phyloP scores from a whole-genome alignment of 2,797 vertebrate genomes.

The Clarias platycephalus region DNA sequence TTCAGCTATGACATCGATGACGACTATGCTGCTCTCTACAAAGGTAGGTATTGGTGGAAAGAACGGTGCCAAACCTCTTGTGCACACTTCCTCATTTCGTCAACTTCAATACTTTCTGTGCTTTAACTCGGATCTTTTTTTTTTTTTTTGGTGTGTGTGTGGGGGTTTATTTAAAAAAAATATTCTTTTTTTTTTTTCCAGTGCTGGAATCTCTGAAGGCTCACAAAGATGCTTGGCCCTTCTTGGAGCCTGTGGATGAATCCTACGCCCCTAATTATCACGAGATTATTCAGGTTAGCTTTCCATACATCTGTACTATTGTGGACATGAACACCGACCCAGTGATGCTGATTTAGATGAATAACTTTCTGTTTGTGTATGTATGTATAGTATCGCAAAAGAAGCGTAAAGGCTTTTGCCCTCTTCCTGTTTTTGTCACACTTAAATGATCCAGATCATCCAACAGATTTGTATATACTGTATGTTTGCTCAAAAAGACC shows the following conservation, averaged over 20 bases:
- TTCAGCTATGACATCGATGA: conserved; percentile 94
- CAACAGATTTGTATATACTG: too few species aligned
- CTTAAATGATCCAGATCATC: too few species aligned
- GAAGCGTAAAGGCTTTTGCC: too few species aligned
- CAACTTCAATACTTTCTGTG: neutral
- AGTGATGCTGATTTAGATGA: neutral
- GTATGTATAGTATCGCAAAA: neutral
- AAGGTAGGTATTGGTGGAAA: conserved; percentile 79
- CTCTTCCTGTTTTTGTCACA: too few species aligned
- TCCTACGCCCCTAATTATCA: conserved; percentile 97
- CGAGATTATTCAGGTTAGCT: conserved; percentile 90
- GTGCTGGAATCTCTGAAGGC: conserved; percentile 92
- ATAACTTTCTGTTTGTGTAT: neutral
- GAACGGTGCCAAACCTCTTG: neutral
- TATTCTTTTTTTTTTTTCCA: conserved; percentile 57
- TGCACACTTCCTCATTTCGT: conserved; percentile 5
- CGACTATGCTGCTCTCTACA: conserved; percentile 95
- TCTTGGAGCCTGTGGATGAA: conserved; percentile 96
- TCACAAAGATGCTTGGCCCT: conserved; percentile 98
- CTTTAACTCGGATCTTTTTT: neutral
- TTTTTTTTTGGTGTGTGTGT: neutral
- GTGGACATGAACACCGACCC: neutral
- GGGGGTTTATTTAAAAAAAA: too few species aligned
- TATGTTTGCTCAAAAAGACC: too few species aligned
- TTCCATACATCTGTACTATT: neutral